Base-by-base conservation (phyloP, 1,140 invertebrate species). In the Tetramorium alpestre region DNA sequence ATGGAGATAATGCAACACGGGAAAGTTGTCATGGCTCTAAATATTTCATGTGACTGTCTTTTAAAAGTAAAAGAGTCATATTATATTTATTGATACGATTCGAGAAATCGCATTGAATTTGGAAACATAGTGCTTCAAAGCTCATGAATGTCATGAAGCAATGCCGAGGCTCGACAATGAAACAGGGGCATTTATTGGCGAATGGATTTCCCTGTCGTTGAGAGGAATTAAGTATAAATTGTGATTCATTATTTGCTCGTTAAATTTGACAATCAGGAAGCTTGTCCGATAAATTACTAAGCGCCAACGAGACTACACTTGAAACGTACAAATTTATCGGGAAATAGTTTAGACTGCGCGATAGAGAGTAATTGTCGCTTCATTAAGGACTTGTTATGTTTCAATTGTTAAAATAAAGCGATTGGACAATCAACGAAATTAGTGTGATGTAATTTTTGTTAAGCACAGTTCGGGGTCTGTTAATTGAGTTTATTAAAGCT, bases 291-390 rank as follows among this genome's bases (percentile, higher is more conserved):
- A 73, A 58, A 84, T 84, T 60, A 44, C 7, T 47, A 75, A 73
- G 28, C 44, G 54, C 51, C 38, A 82, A 60, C 22, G 51, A 82
- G 54, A 47, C 47, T 33, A 3, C 69, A 73, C 54, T 84, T 49
- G 54, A 84, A 84, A 84, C 22, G 33, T 10, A 73, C n/a, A 13
- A 60, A 84, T 73, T 84, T 73, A 84, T 84, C 41, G 41, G 69
- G 28, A 84, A 73, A 82, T 73, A 84, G 41, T 49, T 84, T 25
- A 73, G 80, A 60, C 7, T 73, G 25, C 41, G 49, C 54, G 41
- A 82, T 72, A 60, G 38, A 72, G 54, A 80, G 62, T 65, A 80
- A 84, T 84, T 60, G 80, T 84, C 25, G 54, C 54, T 84, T 84
- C 41, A 44, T 84, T 84, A 84, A 84, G 69, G 72, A 84, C 69